Evolutionary conservation across 2,888 invertebrate species (phyloP).

Genomic region (Synanthedon myopaeformis): DNA sequence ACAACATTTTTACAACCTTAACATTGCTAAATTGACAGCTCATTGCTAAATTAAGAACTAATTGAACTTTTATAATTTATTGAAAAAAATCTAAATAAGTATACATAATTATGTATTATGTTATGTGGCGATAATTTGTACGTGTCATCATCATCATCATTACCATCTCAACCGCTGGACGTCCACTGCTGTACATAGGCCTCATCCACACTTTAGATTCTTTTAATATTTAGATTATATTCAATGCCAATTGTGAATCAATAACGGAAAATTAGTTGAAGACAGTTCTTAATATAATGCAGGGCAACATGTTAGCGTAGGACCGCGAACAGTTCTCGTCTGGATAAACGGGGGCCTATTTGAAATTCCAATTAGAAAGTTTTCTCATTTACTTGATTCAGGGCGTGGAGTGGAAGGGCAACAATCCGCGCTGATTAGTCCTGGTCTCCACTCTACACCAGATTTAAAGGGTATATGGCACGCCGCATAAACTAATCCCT

Average conservation of each 20-base stretch:
- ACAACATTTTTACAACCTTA: no score
- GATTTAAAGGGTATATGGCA: constrained; percentile 53
- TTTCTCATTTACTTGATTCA: constrained; percentile 69
- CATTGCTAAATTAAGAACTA: no score
- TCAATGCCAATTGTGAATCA: not conserved
- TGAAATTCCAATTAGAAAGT: constrained; percentile 70
- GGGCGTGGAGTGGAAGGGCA: constrained; percentile 62
- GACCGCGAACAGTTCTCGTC: constrained; percentile 55
- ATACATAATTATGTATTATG: no score
- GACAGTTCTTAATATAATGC: constrained; percentile 27
- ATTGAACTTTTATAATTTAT: no score
- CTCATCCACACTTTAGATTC: no score
- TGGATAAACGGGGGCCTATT: constrained; percentile 63
- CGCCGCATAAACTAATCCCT: constrained; percentile 55
- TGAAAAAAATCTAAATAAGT: no score
- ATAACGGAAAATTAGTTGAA: not conserved
- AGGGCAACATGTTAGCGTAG: constrained; percentile 38
- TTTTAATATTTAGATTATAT: no score
- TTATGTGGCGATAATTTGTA: no score
- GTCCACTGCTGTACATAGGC: no score
- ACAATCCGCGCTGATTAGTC: constrained; percentile 65
- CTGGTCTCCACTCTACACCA: constrained; percentile 50
- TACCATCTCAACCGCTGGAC: no score
- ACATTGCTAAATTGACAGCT: no score
- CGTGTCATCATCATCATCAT: no score